Base-by-base conservation (phyloP, 1,140 invertebrate species). In the Drosophila miranda region DNA sequence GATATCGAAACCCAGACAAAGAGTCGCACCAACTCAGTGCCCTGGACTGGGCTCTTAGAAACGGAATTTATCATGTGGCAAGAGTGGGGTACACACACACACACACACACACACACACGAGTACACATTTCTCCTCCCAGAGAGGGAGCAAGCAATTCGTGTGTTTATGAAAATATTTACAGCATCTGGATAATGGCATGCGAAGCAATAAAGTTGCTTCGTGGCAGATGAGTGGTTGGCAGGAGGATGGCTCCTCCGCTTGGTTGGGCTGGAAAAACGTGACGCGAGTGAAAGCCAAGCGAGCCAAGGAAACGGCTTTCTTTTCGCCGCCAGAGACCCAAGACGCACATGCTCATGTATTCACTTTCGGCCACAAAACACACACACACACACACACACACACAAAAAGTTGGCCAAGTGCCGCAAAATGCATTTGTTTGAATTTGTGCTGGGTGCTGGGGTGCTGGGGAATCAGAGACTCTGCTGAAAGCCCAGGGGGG, bases 391-490 rank as follows among this genome's bases (percentile, higher is more conserved):
- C 49, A 74, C 21, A 23, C 30, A 53, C 58, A 58, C 6, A 34
- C 3, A 52, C 11, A 61, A 43, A 78, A 78, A 78, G 58, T 81
- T 81, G 78, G 78, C 54, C 78, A 69, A 80, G 78, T 73, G 78
- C 66, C 67, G 68, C 64, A 69, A 54, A 81, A 77, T 81, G 78
- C 78, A 81, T 81, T 81, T 81, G 78, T 82, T 82, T 81, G 78
- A 81, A 81, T 77, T 81, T 81, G 78, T 54, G 78, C 48, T 52
- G 48, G 53, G 30, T 48, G 49, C 34, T 41, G 66, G 43, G 19
- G 44, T 52, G 62, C 44, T 50, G 48, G 57, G 43, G 74, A 69
- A 70, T 72, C 72, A 78, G 76, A 79, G 70, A 78, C 28, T 79
- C 28, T 79, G 76, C 54, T 56, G 70, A 61, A 63, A 62, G 30